Evolutionary conservation across 2,888 invertebrate species (phyloP).

Genomic region (Drosophila buzzatii): DNA sequence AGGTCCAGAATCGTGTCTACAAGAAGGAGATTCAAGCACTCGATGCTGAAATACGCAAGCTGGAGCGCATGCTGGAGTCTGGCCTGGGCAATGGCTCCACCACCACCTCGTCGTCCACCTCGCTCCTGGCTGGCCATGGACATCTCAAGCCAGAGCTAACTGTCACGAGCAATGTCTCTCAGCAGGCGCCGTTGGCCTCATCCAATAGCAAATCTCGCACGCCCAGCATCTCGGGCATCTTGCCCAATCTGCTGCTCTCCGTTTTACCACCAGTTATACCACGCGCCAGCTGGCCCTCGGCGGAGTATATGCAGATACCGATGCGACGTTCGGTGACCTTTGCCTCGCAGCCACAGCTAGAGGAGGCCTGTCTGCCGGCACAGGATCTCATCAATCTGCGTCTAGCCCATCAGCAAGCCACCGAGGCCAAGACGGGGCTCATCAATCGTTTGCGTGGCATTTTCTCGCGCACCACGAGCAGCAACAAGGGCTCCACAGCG

Average conservation of each 20-base stretch:
- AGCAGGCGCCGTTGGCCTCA: slow-evolving; percentile 43
- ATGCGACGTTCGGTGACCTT: slow-evolving; percentile 88
- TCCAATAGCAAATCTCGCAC: slow-evolving; percentile 85
- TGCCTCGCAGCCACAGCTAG: slow-evolving; percentile 89
- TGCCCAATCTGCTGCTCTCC: slow-evolving; percentile 90
- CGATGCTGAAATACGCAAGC: slow-evolving; percentile 91
- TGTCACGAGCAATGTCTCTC: slow-evolving; percentile 76
- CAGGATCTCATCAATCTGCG: slow-evolving; percentile 88
- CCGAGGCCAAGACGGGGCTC: slow-evolving; percentile 86
- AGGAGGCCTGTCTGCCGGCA: slow-evolving; percentile 87
- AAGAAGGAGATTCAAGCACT: slow-evolving; percentile 92
- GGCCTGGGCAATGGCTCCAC: slow-evolving; percentile 86
- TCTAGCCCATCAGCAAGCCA: slow-evolving; percentile 86
- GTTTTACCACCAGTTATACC: slow-evolving; percentile 91
- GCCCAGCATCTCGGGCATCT: slow-evolving; percentile 89
- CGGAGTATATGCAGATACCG: slow-evolving; percentile 87
- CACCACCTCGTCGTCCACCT: slow-evolving; percentile 86
- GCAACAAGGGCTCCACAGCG: slow-evolving; percentile 88
- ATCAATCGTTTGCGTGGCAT: slow-evolving; percentile 87
- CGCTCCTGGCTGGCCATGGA: slow-evolving; percentile 72
- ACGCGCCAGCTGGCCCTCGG: slow-evolving; percentile 91
- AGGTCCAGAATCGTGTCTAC: slow-evolving; percentile 96
- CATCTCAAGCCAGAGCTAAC: slow-evolving; percentile 83
- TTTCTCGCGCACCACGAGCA: slow-evolving; percentile 88
- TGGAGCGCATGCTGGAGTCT: slow-evolving; percentile 90